Evolutionary conservation across 2,888 invertebrate genomes (phyloP), one percentile per base, ranked within the genome.

Genomic region (Dendrolimus houi): DNA sequence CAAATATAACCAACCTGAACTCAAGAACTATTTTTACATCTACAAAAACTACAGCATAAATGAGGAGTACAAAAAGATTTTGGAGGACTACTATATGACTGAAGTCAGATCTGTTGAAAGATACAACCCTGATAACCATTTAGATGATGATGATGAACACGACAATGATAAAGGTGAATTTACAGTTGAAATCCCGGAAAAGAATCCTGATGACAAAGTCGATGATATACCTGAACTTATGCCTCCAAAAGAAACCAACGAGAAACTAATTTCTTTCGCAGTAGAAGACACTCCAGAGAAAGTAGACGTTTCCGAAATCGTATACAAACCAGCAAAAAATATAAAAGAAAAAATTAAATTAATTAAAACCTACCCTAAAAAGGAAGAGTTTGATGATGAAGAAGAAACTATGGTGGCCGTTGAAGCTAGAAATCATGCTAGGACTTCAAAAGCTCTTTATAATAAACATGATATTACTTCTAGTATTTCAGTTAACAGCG

Each of bases 1-100:
- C 63, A 85, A 87, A 75, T 78, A 82, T 57, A 91, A 91, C 62
- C 83, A 87, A 59, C 94, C 94, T 1, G 93, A 94, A 64, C 83
- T 94, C 63, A 93, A 93, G 71, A 93, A 93, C 67, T 94, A 92
- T 87, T 92, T 94, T 68, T 94, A 94, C 66, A 91, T 94, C 8
- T 94, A 94, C 74, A 93, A 93, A 68, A 94, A 94, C 67, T 92
- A 93, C 69, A 92, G 92, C 0, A 92, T 92, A 3, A 91, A 92
- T 60, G 92, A 93, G 53, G 91, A 92, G 41, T 94, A 92, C 70
- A 93, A 92, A 64, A 85, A 92, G 63, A 78, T 92, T 55, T 72
- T 94, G 3, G 85, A 87, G 72, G 90, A 93, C 55, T 91, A 92
- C 67, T 94, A 94, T 63, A 78, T 92, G 54, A 94, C 93, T 55